Percentiles rank a stretch among this genome's conserved stretches.
Evolutionary conservation across 2,888 invertebrate genomes (phyloP).

Genomic region (Apotomis capreana): DNA sequence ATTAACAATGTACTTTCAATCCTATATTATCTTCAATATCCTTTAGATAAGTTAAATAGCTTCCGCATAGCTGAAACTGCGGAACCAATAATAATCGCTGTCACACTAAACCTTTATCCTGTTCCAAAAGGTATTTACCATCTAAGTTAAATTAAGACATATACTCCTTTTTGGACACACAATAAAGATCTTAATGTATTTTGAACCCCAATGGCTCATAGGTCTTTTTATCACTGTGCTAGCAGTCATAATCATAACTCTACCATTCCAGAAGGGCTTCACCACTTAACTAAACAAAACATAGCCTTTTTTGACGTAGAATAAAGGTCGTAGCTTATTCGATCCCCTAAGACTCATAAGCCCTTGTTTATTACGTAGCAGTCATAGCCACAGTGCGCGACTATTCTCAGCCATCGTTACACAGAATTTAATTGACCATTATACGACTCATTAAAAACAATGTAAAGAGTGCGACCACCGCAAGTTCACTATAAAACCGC

Average conservation of each 20-base stretch:
- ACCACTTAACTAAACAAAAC: too few relatives aligned
- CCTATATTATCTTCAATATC: not conserved
- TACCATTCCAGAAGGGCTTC: too few relatives aligned
- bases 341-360: not conserved
- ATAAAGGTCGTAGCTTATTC: not conserved
- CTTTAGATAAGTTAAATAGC: not conserved
- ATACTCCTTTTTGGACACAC: not conserved
- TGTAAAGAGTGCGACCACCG: constrained; percentile 75
- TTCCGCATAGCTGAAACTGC: not conserved
- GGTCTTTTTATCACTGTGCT: not conserved
- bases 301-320: not conserved
- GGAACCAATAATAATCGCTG: not conserved
- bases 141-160: not conserved
- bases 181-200: not conserved
- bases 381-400: constrained; percentile 43
- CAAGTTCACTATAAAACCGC: constrained; percentile 68
- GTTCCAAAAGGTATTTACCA: not conserved
- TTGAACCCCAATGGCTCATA: not conserved
- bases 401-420: constrained; percentile 58
- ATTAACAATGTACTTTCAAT: not conserved
- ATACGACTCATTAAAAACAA: constrained; percentile 80
- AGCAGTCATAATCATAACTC: constrained; percentile 22
- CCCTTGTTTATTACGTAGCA: constrained; percentile 6
- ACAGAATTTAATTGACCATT: constrained; percentile 75
- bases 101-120: not conserved